Conservation (phyloP, 2,888 invertebrate genomes). For the Stratiomys singularior region DNA sequence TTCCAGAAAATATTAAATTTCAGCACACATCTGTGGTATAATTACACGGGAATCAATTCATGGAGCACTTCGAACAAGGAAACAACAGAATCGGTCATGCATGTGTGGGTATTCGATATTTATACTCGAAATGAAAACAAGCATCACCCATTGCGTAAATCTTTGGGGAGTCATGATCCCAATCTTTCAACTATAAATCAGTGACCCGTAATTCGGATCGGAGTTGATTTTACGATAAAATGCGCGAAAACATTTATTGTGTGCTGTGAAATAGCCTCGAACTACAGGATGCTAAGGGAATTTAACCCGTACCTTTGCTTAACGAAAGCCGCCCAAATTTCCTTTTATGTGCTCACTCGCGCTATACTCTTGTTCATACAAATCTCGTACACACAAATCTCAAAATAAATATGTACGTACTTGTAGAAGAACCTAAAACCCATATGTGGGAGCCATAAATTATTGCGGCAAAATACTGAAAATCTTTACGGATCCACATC, state of each 20-base stretch:
- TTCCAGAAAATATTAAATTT: no score
- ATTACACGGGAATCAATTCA: no score
- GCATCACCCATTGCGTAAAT: no score
- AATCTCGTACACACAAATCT: no score
- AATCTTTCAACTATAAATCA: constrained; percentile 47
- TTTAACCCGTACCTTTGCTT: neutral
- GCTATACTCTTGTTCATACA: no score
- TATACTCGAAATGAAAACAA: no score
- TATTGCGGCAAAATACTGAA: constrained; percentile 44
- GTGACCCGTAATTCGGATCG: constrained; percentile 33
- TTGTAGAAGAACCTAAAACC: neutral
- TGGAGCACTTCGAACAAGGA: no score
- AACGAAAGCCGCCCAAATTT: neutral
- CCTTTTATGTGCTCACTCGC: no score
- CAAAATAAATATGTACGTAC: neutral
- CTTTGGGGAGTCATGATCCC: neutral
- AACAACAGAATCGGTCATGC: no score
- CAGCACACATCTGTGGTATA: no score
- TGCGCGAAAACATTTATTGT: constrained; percentile 14
- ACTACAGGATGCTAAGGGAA: no score
- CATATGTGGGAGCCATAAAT: constrained; percentile 49
- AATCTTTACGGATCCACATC: constrained; percentile 25
- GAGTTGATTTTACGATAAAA: constrained; percentile 35
- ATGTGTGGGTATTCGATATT: no score
- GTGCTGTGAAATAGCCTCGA: constrained; percentile 3